Evolutionary conservation across 2,797 vertebrate genomes (phyloP), one percentile per base, ranked within the genome.

Genomic region (Cetoscarus ocellatus): DNA sequence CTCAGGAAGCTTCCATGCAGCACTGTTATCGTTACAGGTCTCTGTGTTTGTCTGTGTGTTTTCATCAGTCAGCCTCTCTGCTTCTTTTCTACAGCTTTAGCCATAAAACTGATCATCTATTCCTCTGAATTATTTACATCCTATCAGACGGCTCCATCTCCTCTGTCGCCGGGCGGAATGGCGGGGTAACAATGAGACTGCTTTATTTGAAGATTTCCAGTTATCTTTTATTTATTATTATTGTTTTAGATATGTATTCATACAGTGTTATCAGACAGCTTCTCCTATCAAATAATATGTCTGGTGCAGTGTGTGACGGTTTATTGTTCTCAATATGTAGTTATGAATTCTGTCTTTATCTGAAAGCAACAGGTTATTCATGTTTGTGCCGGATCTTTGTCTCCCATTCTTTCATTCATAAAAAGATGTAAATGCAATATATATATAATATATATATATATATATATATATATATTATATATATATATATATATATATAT

Each of bases 51-150:
- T 18, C 19, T 48, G 51, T 53, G 36, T 15, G 36, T 10, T n/a
- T 66, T 51, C 18, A 35, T 75, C 52, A 35, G 35, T 67, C 54
- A 39, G 44, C 67, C 43, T 54, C 15, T 61, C 27, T 27, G 27
- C 7, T 0, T 35, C 47, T 52, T 53, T 43, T 60, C 38, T 5
- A 34, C 61, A 70, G 57, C 66, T 60, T 38, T 11, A 38, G 19
- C 44, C 40, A 48, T 67, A 48, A 70, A 61, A 56, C 45, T 49
- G 52, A 61, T 61, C 49, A 71, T 82, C 60, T 8, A 72, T 78
- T 50, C 2, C 59, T 55, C 54, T 80, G 70, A 77, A 80, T 83
- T 50, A 83, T 77, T 79, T 49, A 79, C 58, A 13, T 53, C 66
- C 73, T 63, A 79, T 80, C 43, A 80, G 77, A 67, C 63, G 43